Evolutionary conservation across 92 coral and sea anemone genomes (phyloP).

Genomic region (Diadumene lineata): DNA sequence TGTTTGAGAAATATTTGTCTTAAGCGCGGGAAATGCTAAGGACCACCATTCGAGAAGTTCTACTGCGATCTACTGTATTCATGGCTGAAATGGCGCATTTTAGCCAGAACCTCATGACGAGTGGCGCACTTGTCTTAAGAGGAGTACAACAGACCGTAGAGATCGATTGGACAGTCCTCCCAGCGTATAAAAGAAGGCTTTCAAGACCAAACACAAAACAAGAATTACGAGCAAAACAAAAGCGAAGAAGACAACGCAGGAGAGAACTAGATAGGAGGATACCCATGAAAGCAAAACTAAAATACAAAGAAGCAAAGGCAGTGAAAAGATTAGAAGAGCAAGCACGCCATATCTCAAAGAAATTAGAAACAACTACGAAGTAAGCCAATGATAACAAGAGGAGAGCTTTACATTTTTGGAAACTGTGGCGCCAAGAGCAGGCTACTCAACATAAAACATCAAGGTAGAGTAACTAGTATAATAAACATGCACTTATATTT

Average conservation of each 20-base stretch:
- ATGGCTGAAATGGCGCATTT: conserved; percentile 12
- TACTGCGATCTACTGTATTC: neutral
- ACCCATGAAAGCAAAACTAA: conserved; percentile 2
- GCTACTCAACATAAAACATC: conserved; percentile 1
- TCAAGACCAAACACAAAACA: conserved; percentile 26
- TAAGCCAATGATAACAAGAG: conserved; percentile 12
- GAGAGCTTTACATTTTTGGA: conserved; percentile 15
- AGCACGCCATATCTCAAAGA: conserved; percentile 6
- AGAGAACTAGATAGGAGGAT: conserved; percentile 3
- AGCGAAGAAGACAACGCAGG: conserved; percentile 19
- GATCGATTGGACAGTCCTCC: conserved; percentile 1
- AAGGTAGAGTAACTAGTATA: neutral
- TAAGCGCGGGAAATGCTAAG: neutral
- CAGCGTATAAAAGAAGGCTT: conserved; percentile 13
- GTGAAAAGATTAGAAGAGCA: conserved; percentile 7
- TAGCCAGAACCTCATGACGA: conserved; percentile 5
- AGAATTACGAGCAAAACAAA: conserved; percentile 8
- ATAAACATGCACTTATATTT: too few species aligned
- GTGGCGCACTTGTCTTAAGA: conserved; percentile 6
- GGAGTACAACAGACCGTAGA: neutral
- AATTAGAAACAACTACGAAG: conserved; percentile 9
- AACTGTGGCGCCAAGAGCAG: conserved; percentile 17
- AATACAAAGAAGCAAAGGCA: conserved; percentile 5
- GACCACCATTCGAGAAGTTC: neutral
- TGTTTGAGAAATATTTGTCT: neutral